Percentiles rank a stretch among this genome's conserved stretches.
Conservation (phyloP, 2,888 invertebrate genomes). For the Stenodera caucasica region DNA sequence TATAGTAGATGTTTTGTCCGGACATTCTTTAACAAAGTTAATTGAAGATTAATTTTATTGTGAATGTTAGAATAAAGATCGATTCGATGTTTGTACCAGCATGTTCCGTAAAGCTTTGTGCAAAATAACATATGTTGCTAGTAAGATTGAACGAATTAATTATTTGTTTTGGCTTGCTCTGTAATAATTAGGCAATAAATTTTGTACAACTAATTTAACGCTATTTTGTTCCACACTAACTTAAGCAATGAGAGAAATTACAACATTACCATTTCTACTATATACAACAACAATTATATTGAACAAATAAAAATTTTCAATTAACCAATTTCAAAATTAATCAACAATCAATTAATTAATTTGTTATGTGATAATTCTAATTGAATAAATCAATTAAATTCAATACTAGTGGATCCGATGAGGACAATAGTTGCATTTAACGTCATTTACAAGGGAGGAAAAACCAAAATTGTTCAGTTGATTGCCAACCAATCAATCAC, state of each 20-base stretch:
- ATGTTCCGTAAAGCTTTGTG: conserved; percentile 16
- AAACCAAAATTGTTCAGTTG: conserved; percentile 6
- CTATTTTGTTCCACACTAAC: background rate
- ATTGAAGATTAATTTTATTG: conserved; percentile 3
- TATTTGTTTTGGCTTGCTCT: conserved; percentile 15
- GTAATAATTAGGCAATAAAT: conserved; percentile 22
- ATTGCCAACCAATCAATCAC: conserved; percentile 3
- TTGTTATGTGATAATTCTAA: background rate
- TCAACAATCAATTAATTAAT: background rate
- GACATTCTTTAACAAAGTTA: background rate
- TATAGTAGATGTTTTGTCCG: background rate
- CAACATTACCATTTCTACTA: background rate
- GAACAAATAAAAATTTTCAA: too few species aligned
- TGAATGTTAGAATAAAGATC: conserved; percentile 7
- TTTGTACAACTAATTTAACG: conserved; percentile 15
- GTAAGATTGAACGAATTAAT: conserved; percentile 21
- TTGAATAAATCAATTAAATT: background rate
- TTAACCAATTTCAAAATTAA: background rate
- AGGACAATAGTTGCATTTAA: background rate
- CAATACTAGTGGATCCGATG: background rate
- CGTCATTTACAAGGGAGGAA: background rate
- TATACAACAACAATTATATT: background rate
- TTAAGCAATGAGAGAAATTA: background rate
- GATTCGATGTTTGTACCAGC: conserved; percentile 16
- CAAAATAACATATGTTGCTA: conserved; percentile 17